Conservation (phyloP, 1,140 invertebrate genomes). For the Stegodyphus mimosarum region DNA sequence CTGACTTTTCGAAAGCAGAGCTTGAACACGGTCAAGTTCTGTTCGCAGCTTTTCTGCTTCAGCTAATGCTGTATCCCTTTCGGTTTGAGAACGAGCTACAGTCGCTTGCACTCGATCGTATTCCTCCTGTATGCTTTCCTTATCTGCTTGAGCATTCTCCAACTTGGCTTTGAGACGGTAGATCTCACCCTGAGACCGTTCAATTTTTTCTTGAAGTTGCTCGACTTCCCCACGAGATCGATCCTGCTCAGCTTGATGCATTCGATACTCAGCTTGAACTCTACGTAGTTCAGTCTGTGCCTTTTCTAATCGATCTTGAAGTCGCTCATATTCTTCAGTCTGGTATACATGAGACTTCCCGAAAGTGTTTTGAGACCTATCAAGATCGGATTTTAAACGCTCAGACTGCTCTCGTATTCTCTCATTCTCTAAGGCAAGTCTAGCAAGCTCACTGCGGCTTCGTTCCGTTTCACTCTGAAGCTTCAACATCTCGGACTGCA, state of each 20-base stretch:
- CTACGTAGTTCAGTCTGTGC: constrained; percentile 83
- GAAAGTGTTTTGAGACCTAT: constrained; percentile 33
- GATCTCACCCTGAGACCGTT: constrained; percentile 94
- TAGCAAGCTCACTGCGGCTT: constrained; percentile 70
- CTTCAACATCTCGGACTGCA: constrained; percentile 76
- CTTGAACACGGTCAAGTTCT: constrained; percentile 88
- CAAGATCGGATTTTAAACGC: constrained; percentile 57
- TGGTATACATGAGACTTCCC: constrained; percentile 31
- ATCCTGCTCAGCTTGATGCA: constrained; percentile 84
- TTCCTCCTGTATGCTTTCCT: constrained; percentile 90
- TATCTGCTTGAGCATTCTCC: constrained; percentile 93
- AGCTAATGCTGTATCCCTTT: constrained; percentile 84
- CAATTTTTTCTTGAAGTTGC: constrained; percentile 88
- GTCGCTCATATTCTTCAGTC: constrained; percentile 61
- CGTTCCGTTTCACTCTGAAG: constrained; percentile 63
- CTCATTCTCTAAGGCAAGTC: constrained; percentile 90
- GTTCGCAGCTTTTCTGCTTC: constrained; percentile 91
- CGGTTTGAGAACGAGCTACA: constrained; percentile 80
- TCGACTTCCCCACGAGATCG: constrained; percentile 83
- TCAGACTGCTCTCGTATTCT: constrained; percentile 69
- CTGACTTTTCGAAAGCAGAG: constrained; percentile 88
- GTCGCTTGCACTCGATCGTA: constrained; percentile 72
- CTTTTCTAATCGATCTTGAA: constrained; percentile 88
- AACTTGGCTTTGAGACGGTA: constrained; percentile 91
- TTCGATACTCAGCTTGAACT: constrained; percentile 79